These are phyloP conservation scores for Apus apus DNA, from an alignment of 2,113 vertebrate genomes.

Conservation along the genomic window DNA sequence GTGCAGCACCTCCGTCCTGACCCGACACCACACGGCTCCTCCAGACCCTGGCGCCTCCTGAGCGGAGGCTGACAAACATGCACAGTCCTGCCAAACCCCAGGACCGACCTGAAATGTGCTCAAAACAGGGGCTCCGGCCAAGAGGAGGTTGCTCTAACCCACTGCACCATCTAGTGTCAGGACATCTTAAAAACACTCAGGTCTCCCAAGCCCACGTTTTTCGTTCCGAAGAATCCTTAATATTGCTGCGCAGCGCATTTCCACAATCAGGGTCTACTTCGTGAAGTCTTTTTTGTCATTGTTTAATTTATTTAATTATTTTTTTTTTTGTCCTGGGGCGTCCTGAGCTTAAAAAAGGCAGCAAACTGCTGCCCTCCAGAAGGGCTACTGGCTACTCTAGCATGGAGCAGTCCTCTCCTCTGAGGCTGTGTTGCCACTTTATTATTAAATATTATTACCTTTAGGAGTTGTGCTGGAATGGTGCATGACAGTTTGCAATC, in stretches of 20 bases:
- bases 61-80: background rate
- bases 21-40: background rate
- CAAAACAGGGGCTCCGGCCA: background rate
- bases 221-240: background rate
- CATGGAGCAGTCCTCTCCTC: background rate
- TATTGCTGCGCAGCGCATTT: background rate
- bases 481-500: background rate
- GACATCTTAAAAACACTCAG: background rate
- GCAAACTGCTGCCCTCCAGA: background rate
- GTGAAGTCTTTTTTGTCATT: background rate
- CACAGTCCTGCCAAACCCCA: background rate
- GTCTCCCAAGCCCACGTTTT: fast-evolving
- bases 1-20: background rate
- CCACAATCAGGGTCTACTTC: background rate
- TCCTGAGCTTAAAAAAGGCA: background rate
- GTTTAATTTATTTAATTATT: fast-evolving
- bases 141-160: background rate
- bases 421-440: background rate
- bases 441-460: background rate
- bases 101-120: background rate
- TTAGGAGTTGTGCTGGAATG: background rate
- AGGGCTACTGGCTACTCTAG: background rate
- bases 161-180: conserved; percentile 61
- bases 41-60: background rate
- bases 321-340: too few relatives aligned